phyloP scores from a whole-genome alignment of 2,888 invertebrate genomes.

The Belgica antarctica region DNA sequence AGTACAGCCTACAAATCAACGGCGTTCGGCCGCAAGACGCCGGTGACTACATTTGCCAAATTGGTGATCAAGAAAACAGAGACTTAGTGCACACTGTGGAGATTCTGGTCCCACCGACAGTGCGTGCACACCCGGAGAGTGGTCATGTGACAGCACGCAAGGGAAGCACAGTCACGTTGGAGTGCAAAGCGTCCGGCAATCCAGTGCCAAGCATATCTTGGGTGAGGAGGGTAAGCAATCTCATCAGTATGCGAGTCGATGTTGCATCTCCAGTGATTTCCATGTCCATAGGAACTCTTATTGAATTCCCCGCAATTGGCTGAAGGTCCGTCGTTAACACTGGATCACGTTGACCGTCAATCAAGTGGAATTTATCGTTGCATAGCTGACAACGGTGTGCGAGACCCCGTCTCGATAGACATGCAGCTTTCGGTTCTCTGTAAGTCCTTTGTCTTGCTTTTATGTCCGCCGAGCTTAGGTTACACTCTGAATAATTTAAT shows the following conservation, averaged over 20 bases:
- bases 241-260: conserved; percentile 9
- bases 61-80: conserved; percentile 60
- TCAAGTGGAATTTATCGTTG: conserved; percentile 44
- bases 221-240: conserved; percentile 58
- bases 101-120: conserved; percentile 62
- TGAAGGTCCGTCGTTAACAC: conserved; percentile 42
- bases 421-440: conserved; percentile 42
- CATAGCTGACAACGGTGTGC: conserved; percentile 44
- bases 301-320: conserved; percentile 23
- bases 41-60: conserved; percentile 64
- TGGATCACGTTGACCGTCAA: conserved; percentile 44
- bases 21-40: conserved; percentile 58
- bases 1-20: conserved; percentile 63
- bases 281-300: conserved; percentile 34
- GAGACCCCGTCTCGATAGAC: conserved; percentile 41
- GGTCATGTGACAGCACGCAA: conserved; percentile 60
- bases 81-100: conserved; percentile 65
- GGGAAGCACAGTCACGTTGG: conserved; percentile 61
- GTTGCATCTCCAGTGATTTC: too few relatives aligned
- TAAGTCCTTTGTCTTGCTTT: conserved; percentile 40
- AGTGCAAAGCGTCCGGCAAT: conserved; percentile 63
- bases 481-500: not conserved
- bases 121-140: conserved; percentile 59
- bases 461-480: too few relatives aligned
- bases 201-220: conserved; percentile 63